Base-by-base conservation (phyloP, 2,888 invertebrate species). In the Drosophila mimica region DNA sequence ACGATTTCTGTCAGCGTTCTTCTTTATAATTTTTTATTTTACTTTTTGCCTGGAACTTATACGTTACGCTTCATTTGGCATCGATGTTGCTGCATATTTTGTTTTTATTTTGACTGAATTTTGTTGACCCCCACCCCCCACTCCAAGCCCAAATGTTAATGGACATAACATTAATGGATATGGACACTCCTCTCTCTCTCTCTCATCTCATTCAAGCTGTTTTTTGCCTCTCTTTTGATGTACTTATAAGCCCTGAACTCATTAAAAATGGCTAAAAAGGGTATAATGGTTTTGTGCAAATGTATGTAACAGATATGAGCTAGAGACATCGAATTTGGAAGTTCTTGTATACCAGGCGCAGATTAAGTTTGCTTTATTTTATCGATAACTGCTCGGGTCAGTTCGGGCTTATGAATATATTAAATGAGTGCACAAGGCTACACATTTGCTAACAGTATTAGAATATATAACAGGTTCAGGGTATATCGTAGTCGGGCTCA, bases 11-110 rank as follows among this genome's bases (percentile, higher is more conserved):
- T 17, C 31, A 66, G 34, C 34, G 17, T 28, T 30, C 28, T 28
- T 34, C 17, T 25, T 36, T 28, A 30, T 30, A 11, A 28, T 49
- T 11, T 9, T 20, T 34, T 30, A 9, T 56, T 51, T 25, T 61
- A n/a, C 52, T 51, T 34, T 66, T 73, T 68, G 76, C 66, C 63
- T 67, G 82, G 88, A 87, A 87, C 79, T 79, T 59, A 52, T 46
- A 72, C 74, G 88, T 76, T 89, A 76, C 88, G 88, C 90, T 85
- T 82, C 85, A 88, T 79, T 46, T 86, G 83, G 62, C 66, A 52
- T 58, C 61, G 80, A 33, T 67, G 73, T 61, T 76, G 75, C 76
- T 79, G 75, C 75, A 89, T 81, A 88, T 88, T 81, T 78, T 81
- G 68, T 72, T 87, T 75, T 78, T 81, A 73, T 84, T 83, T 76